Evolutionary conservation across 2,113 vertebrate genomes (phyloP).

Genomic region (Cranoglanis bouderius): DNA sequence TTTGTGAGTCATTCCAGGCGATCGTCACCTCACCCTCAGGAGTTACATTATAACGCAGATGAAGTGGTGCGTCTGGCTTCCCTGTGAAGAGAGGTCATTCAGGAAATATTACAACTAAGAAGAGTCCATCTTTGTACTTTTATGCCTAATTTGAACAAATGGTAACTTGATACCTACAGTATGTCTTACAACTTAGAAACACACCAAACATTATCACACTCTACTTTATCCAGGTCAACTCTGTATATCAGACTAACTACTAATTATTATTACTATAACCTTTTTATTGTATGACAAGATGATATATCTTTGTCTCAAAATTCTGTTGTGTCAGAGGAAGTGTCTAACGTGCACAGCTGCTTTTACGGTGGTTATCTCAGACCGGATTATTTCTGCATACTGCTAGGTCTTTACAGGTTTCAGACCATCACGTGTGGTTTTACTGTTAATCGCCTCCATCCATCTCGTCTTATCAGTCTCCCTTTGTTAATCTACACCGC

Average conservation of each 20-base stretch:
- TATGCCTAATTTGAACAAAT: neutral
- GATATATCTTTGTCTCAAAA: neutral
- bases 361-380: neutral
- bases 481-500: neutral
- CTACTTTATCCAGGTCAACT: neutral
- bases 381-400: neutral
- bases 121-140: neutral
- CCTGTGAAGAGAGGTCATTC: slow-evolving; percentile 66
- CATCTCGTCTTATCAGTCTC: neutral
- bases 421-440: slow-evolving; percentile 5
- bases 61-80: slow-evolving; percentile 80
- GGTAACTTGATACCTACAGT: neutral
- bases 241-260: neutral
- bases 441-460: neutral
- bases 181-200: neutral
- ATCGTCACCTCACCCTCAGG: slow-evolving; percentile 75
- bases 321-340: neutral
- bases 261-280: neutral
- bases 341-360: neutral
- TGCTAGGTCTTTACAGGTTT: neutral
- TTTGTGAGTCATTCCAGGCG: slow-evolving; percentile 73
- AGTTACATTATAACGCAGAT: slow-evolving; percentile 78
- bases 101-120: neutral
- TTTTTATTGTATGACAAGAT: neutral
- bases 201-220: neutral